Evolutionary conservation across 2,113 vertebrate species (phyloP).

Genomic region (Paradoxurus hermaphroditus): DNA sequence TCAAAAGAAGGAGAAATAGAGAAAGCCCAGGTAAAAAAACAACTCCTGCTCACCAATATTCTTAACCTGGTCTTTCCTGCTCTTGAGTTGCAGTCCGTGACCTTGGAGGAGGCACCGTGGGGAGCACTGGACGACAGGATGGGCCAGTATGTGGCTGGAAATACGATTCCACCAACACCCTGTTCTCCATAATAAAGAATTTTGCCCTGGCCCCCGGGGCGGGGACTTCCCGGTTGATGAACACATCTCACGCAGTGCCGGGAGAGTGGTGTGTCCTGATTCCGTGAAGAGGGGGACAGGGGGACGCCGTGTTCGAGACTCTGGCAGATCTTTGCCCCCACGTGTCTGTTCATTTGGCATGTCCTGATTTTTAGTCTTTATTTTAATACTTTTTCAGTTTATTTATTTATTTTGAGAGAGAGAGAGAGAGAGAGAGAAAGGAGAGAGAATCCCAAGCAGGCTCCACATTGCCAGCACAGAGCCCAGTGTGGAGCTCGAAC

Average conservation of each 20-base stretch:
- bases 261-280: not conserved
- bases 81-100: not conserved
- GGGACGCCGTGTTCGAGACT: not conserved
- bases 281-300: accelerated
- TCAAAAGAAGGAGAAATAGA: not conserved
- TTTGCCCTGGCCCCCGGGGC: not conserved
- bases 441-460: no score
- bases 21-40: not conserved
- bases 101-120: not conserved
- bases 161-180: not conserved
- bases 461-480: no score
- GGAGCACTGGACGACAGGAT: not conserved
- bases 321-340: not conserved
- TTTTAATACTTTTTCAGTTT: no score
- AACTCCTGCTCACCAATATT: not conserved
- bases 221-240: not conserved
- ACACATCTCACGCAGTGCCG: accelerated
- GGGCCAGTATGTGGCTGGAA: not conserved
- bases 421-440: no score
- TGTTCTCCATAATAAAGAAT: not conserved
- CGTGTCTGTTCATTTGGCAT: accelerated
- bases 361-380: not conserved
- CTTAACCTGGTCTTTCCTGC: not conserved
- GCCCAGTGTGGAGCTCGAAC: accelerated
- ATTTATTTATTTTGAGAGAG: no score